Conservation (phyloP, 2,113 vertebrate species). For the Trogon melanurus region DNA sequence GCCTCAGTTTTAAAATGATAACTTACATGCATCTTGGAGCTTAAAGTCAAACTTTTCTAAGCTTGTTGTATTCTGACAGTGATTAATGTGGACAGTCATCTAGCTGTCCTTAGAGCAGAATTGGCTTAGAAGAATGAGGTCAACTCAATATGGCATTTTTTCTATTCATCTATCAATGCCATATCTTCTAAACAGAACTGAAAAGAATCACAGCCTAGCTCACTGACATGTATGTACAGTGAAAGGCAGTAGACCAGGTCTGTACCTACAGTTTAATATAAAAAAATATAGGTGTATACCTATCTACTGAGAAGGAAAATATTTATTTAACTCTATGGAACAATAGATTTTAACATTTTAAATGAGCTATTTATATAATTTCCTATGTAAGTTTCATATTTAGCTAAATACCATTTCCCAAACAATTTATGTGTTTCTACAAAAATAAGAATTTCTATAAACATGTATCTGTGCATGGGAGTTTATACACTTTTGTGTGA, state of each 20-base stretch:
- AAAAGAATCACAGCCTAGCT: constrained; percentile 12
- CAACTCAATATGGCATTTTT: constrained; percentile 46
- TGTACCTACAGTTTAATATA: not conserved
- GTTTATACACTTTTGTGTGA: not conserved
- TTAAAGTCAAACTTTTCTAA: constrained; percentile 6
- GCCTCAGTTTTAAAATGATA: not conserved
- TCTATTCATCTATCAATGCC: constrained; percentile 57
- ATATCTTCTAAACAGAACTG: constrained; percentile 2
- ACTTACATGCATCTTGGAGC: not conserved
- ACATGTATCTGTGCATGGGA: not conserved
- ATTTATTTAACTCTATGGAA: not conserved
- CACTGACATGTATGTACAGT: not conserved
- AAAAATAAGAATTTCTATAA: not conserved
- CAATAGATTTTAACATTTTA: not conserved
- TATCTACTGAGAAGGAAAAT: not conserved
- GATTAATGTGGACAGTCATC: constrained; percentile 34
- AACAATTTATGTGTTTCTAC: not conserved
- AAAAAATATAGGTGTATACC: not conserved
- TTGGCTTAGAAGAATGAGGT: constrained; percentile 33
- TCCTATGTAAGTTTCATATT: not conserved
- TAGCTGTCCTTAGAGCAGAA: constrained; percentile 13
- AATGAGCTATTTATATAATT: not conserved
- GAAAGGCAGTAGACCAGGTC: not conserved
- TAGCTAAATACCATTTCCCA: not conserved
- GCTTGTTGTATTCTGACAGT: constrained; percentile 26